A percentile compares a stretch with the other conserved stretches of the same genome.
Evolutionary conservation across 2,888 invertebrate genomes (phyloP).

Genomic region (Scelioninae gen. 2): DNA sequence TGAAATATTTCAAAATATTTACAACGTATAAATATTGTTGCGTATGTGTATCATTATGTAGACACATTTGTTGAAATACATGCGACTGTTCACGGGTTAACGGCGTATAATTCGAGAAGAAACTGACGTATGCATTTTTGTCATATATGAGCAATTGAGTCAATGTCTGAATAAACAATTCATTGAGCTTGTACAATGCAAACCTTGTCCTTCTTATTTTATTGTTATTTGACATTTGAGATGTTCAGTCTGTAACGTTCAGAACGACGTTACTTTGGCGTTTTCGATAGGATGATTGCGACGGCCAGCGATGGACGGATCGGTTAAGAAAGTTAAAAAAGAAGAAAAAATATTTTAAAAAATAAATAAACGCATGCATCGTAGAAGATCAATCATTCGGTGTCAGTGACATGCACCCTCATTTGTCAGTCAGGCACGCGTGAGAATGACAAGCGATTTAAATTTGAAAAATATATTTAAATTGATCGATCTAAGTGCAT

Average conservation of each 20-base stretch:
- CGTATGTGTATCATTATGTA: too few relatives aligned
- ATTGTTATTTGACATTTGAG: too few relatives aligned
- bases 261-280: constrained; percentile 29
- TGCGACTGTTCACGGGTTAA: too few relatives aligned
- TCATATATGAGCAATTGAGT: too few relatives aligned
- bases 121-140: too few relatives aligned
- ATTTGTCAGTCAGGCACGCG: constrained; percentile 51
- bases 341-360: constrained; percentile 9
- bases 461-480: constrained; percentile 51
- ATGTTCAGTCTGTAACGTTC: constrained; percentile 13
- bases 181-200: too few relatives aligned
- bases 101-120: too few relatives aligned
- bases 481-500: constrained; percentile 41
- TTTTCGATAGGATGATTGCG: constrained; percentile 44
- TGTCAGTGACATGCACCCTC: constrained; percentile 53
- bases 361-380: constrained; percentile 19
- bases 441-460: constrained; percentile 56
- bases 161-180: too few relatives aligned
- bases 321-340: constrained; percentile 44
- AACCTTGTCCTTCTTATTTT: too few relatives aligned
- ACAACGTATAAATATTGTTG: too few relatives aligned
- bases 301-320: constrained; percentile 33
- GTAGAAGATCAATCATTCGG: constrained; percentile 46
- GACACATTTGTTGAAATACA: too few relatives aligned
- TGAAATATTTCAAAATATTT: too few relatives aligned